Conservation (phyloP, 2,888 invertebrate species). For the Mamestra brassicae region DNA sequence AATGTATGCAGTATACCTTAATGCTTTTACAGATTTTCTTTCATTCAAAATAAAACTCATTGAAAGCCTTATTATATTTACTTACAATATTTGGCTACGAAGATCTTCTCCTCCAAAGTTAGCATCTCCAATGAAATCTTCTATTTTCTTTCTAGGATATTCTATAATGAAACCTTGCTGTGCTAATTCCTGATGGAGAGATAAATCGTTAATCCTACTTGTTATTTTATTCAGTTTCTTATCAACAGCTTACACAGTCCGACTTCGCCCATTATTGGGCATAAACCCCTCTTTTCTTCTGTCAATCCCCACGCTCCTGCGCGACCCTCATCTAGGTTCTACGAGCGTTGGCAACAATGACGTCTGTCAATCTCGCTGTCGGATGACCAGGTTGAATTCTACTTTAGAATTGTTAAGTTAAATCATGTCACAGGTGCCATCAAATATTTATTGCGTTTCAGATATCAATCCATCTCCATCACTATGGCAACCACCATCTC, state of each 20-base stretch:
- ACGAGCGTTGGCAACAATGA: too few relatives aligned
- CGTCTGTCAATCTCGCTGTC: too few relatives aligned
- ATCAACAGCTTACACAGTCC: too few relatives aligned
- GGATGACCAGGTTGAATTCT: not conserved
- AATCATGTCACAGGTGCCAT: not conserved
- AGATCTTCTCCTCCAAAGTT: constrained; percentile 82
- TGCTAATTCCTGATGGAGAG: constrained; percentile 72
- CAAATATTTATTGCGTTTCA: too few relatives aligned
- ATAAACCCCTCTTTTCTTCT: too few relatives aligned
- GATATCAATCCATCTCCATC: too few relatives aligned
- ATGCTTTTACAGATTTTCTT: not conserved
- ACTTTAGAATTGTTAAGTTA: not conserved
- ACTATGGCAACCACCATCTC: not conserved
- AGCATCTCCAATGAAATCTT: constrained; percentile 80
- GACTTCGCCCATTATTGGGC: not conserved
- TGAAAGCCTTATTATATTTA: not conserved
- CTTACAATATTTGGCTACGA: constrained; percentile 77
- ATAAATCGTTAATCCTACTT: not conserved
- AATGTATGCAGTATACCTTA: not conserved
- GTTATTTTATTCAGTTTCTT: not conserved
- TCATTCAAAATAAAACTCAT: not conserved
- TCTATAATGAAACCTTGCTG: constrained; percentile 74
- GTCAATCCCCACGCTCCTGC: too few relatives aligned
- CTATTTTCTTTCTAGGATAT: constrained; percentile 73
- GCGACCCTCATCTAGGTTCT: too few relatives aligned